phyloP scores from a whole-genome alignment of 2,888 invertebrate species.

The Dynastes grantii region DNA sequence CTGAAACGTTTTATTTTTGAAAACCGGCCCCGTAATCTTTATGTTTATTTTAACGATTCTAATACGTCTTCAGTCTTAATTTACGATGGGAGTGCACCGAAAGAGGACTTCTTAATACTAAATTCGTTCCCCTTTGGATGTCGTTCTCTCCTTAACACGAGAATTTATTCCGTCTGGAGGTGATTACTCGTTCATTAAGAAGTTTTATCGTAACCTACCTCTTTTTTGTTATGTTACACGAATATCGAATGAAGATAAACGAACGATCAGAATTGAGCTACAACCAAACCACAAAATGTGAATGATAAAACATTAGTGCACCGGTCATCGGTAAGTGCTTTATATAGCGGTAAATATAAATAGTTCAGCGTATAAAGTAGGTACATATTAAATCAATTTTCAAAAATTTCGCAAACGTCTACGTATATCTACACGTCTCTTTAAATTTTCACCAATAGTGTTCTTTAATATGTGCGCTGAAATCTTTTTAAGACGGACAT shows the following conservation, averaged over 20 bases:
- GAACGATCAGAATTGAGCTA: background rate
- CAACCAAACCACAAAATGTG: background rate
- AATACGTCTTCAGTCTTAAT: constrained; percentile 41
- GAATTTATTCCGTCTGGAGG: constrained; percentile 25
- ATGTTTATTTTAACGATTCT: constrained; percentile 45
- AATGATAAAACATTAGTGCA: background rate
- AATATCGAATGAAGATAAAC: background rate
- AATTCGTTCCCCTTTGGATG: constrained; percentile 34
- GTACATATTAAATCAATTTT: too few species aligned
- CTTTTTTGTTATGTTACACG: constrained; percentile 20
- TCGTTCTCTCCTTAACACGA: constrained; percentile 40
- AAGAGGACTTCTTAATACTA: constrained; percentile 33
- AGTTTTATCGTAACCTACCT: constrained; percentile 34
- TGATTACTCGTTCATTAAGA: constrained; percentile 44
- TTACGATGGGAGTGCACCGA: constrained; percentile 42
- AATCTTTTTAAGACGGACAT: too few species aligned
- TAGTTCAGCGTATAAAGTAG: too few species aligned
- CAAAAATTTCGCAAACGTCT: too few species aligned
- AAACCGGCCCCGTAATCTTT: constrained; percentile 41
- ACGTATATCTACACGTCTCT: too few species aligned
- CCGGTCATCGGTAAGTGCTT: too few species aligned
- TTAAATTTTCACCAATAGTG: too few species aligned
- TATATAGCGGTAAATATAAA: too few species aligned
- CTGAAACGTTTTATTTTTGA: constrained; percentile 25
- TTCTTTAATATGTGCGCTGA: too few species aligned